Evolutionary conservation across 2,797 vertebrate species (phyloP), one percentile per base, ranked within the genome.

Genomic region (Lophius americanus): DNA sequence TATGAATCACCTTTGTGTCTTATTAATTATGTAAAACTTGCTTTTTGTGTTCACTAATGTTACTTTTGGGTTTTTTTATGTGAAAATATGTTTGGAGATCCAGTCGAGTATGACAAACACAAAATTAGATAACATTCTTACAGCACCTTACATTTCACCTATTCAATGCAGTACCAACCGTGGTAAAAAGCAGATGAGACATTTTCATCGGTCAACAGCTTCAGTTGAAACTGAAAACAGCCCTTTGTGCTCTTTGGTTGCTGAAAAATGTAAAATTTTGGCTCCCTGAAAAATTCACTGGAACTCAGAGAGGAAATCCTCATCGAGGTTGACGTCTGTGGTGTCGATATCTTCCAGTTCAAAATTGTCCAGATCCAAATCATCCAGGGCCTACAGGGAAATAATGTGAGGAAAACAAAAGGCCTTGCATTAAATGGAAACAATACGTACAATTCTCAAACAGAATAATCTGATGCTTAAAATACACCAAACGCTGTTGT

Each of bases 321-420:
- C 96, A 64, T 98, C 97, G 70, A 98, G 89, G 85, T 95, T 96
- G 76, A 98, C 92, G 60, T 97, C 95, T 76, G 95, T 89, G 70
- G 95, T 95, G 82, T 98, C 96, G 41, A 97, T 94, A 70, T 97
- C 96, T 3, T 97, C 89, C 83, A 98, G 88, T 64, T 99, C 97
- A 84, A 97, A 92, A 86, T 94, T 96, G 92, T 98, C 96, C 70
- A 98, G 85, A 75, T 98, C 96, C 61, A 98, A 92, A 77, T 98
- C 96, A 53, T 96, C 92, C 81, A 97, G 90, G 13, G 5, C 76
- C 88, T 90, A n/a, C 12, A 64, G 46, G 10, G 8, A 39, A 14
- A 35, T 55, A 55, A 50, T 5, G 12, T 4, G 23, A 38, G 42
- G 4, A 35, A 44, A 13, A 43, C 5, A 46, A 33, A 53, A 38